Evolutionary conservation across 2,888 invertebrate genomes (phyloP), one percentile per base, ranked within the genome.

Genomic region (Dasypolia templi): DNA sequence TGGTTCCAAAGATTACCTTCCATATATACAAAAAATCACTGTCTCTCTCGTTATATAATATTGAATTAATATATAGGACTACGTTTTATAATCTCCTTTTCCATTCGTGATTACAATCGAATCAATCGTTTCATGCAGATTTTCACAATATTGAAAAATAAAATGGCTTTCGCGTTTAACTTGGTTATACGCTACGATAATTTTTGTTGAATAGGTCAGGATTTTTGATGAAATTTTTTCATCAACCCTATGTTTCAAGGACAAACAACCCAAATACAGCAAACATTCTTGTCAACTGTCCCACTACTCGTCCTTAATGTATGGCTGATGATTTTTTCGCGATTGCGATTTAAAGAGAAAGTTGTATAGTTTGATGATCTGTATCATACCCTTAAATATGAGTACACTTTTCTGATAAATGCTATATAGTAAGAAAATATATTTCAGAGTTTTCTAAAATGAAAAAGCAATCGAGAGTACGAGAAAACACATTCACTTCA

Each of bases 401-500:
- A n/a, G 5, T 5, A 53, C 51, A 2, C 5, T 1, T 26, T 53
- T 53, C 5, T 12, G 53, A 53, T 53, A n/a, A 4, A 26, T 26
- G 2, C 12, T 26, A 4, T n/a, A 39, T 19, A 39, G 4, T 2
- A 32, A 11, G 12, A 11, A 42, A 62, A 12, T 1, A 44, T 19
- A 29, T 29, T 55, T 44, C 4, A 14, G 26, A 63, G 3, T 22
- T 9, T 46, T 12, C 32, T 17, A 51, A 55, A 80, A 29, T 7
- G 1, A 44, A 80, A 55, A 22, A 29, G 9, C 5, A 63, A 76
- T 42, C 17, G 7, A 46, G 12, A 32, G 2, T 22, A 4, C 26
- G 12, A 64, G 74, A 83, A 73, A 61, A 49, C 32, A 35, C 35
- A 53, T 26, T 42, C 44, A 58, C 44, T 49, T 26, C 46, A n/a